Base-by-base conservation (phyloP, 2,797 vertebrate genomes). In the Gallinago nigripennis region DNA sequence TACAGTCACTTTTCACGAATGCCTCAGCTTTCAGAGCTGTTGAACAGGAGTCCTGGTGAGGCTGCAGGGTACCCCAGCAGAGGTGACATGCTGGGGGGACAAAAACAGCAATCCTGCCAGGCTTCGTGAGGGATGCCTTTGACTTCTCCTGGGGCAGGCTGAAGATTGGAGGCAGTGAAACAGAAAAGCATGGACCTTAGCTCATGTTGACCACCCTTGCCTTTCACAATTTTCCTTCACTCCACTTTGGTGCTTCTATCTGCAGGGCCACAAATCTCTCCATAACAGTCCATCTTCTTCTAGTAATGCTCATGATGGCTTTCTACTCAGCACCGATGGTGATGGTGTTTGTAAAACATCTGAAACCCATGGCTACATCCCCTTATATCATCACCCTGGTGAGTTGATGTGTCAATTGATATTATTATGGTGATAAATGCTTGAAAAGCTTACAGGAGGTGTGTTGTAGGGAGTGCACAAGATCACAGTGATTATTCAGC, bases 1-100 rank as follows among this genome's bases (percentile, higher is more conserved):
- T 31, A 1, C 11, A 33, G 37, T 1, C 11, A 1, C 28, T 23
- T 72, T 70, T 39, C 31, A 31, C 1, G 9, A 33, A 6, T 10
- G 33, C 24, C 12, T 54, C 5, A 20, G 43, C 45, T 85, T 58
- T 68, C 78, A 46, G 60, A 87, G 30, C 60, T 0, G 0, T 1
- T 37, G 27, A 60, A 31, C 14, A n/a, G 54, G 48, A 80, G 82
- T 23, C 5, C 48, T 60, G 58, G 39, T 19, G 65, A 24, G 46
- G 41, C 35, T 85, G 46, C 73, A 48, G 8, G n/a, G 35, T 9
- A 39, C 28, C 33, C 56, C 84, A 35, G 33, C 35, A 50, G 51
- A 41, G 16, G 31, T 28, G 58, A 78, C 41, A n/a, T 2, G 2
- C 28, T 21, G 51, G 3, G 3, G 60, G 53, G 60, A 50, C 0